These are phyloP conservation scores for Gallinago jamesoni DNA, from an alignment of 2,113 vertebrate genomes.

Conservation along the genomic window DNA sequence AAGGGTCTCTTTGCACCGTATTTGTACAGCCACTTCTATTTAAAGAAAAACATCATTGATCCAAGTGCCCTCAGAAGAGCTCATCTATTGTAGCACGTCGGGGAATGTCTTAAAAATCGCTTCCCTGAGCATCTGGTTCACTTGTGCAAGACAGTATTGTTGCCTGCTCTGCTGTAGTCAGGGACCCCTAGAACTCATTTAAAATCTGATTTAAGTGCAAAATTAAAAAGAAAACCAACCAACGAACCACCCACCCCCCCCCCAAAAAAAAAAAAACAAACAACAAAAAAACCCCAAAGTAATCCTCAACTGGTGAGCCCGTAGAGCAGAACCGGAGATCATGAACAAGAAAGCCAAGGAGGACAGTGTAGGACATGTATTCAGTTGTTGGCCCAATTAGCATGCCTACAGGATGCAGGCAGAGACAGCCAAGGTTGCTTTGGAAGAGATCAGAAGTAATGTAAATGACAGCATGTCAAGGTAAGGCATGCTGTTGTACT, in stretches of 20 bases:
- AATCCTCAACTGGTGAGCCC: fast-evolving
- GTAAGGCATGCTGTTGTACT: background rate
- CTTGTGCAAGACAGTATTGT: background rate
- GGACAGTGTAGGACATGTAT: background rate
- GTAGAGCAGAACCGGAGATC: background rate
- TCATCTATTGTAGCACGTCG: background rate
- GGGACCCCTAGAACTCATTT: background rate
- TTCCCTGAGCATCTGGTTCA: background rate
- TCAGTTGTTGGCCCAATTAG: background rate
- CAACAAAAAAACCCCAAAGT: background rate
- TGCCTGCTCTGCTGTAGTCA: background rate
- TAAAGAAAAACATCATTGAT: slow-evolving; percentile 30
- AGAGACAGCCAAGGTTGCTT: background rate
- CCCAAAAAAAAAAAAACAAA: background rate
- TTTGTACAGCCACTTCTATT: slow-evolving; percentile 35
- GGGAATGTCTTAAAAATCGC: background rate
- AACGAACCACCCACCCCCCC: background rate
- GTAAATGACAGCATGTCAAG: background rate
- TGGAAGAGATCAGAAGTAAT: background rate
- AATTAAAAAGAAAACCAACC: background rate
- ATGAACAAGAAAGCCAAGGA: background rate
- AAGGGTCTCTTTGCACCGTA: slow-evolving; percentile 24
- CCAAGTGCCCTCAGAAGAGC: background rate
- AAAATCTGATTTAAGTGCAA: background rate
- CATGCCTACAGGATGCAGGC: background rate